phyloP scores from a whole-genome alignment of 37 sponge, comb jelly and placozoan species.

The Lycopodina hypogea region DNA sequence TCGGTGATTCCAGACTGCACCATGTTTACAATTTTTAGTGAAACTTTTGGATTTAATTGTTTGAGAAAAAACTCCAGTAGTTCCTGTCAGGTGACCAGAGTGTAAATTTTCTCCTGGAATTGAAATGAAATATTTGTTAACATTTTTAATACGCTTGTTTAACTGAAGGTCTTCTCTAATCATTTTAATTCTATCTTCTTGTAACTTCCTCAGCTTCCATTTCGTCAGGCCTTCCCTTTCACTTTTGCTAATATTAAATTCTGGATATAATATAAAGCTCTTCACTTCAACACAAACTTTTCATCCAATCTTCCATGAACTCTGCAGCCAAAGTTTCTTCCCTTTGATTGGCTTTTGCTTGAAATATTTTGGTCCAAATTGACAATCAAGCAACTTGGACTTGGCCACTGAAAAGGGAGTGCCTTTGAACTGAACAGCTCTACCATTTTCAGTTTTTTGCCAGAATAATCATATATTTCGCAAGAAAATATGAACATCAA shows the following conservation, averaged over 20 bases:
- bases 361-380: background rate
- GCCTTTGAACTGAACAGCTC: conserved; percentile 11
- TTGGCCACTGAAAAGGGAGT: conserved; percentile 7
- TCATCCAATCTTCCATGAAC: conserved; percentile 2
- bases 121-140: background rate
- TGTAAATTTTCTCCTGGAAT: background rate
- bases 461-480: conserved; percentile 20
- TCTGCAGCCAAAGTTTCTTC: background rate
- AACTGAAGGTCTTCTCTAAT: background rate
- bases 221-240: background rate
- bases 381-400: background rate
- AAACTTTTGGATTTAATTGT: background rate
- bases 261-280: background rate
- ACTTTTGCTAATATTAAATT: background rate
- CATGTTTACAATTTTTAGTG: background rate
- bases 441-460: conserved; percentile 20
- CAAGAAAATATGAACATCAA: background rate
- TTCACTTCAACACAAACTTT: background rate
- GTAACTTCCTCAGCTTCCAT: background rate
- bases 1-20: background rate
- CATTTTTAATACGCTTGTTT: background rate
- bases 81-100: background rate
- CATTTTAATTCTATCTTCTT: background rate
- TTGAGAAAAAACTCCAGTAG: background rate
- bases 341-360: background rate